Evolutionary conservation across 2,888 invertebrate genomes (phyloP).

Genomic region (Microdon myrmicae): DNA sequence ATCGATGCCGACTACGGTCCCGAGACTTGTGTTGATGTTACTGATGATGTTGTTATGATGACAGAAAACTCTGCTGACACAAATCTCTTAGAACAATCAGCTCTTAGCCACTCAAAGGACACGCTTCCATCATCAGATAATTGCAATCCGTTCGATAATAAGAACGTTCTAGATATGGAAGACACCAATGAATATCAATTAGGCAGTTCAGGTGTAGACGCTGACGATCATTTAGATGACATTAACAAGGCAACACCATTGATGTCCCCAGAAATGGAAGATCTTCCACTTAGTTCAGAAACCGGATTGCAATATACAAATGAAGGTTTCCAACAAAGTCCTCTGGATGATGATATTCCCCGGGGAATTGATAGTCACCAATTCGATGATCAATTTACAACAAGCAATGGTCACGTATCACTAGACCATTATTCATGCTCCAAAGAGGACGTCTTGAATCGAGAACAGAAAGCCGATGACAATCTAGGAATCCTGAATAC

Average conservation of each 20-base stretch:
- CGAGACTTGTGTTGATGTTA: constrained; percentile 79
- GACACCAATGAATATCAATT: constrained; percentile 32
- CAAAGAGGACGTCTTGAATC: too few species aligned
- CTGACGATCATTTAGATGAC: constrained; percentile 29
- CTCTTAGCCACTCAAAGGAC: constrained; percentile 54
- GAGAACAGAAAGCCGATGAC: constrained; percentile 12
- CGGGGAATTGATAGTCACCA: constrained; percentile 19
- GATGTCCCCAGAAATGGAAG: constrained; percentile 43
- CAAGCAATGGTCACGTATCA: constrained; percentile 39
- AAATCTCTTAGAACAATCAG: constrained; percentile 48
- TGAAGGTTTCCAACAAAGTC: constrained; percentile 42
- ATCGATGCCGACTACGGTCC: constrained; percentile 77
- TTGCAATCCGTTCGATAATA: constrained; percentile 53
- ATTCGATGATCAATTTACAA: constrained; percentile 32
- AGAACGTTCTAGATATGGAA: constrained; percentile 38
- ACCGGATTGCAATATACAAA: constrained; percentile 40
- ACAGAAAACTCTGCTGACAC: constrained; percentile 53
- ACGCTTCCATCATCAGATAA: constrained; percentile 53
- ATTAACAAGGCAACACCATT: constrained; percentile 45
- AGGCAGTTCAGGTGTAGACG: constrained; percentile 25
- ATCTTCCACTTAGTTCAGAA: constrained; percentile 37
- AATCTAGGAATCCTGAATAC: constrained; percentile 13
- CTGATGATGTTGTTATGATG: constrained; percentile 68
- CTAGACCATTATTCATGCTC: too few species aligned
- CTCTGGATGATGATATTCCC: constrained; percentile 33